phyloP scores from a whole-genome alignment of 2,888 invertebrate genomes.

The Erannis defoliaria region DNA sequence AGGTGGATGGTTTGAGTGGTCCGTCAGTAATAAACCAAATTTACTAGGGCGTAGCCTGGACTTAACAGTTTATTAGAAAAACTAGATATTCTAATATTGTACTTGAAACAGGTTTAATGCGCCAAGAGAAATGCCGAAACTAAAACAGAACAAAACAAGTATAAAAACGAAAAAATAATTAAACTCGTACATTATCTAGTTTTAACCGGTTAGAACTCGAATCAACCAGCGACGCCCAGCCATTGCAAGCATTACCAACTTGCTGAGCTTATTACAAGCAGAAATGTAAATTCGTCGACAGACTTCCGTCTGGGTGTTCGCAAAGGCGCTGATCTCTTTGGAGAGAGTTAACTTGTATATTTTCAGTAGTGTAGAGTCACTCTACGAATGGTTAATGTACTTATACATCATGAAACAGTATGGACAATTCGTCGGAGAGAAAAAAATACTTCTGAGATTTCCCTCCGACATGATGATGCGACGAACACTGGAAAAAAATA shows the following conservation, averaged over 20 bases:
- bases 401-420: slow-evolving; percentile 7
- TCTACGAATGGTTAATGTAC: background rate
- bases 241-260: slow-evolving; percentile 16
- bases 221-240: slow-evolving; percentile 19
- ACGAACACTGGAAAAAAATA: too few species aligned
- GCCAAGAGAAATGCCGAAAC: too few species aligned
- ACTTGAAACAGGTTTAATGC: too few species aligned
- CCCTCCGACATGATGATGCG: too few species aligned
- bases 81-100: too few species aligned
- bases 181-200: background rate
- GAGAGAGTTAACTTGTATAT: slow-evolving; percentile 22
- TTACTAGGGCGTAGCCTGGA: too few species aligned
- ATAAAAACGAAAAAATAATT: background rate
- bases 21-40: too few species aligned
- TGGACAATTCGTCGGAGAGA: background rate
- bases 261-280: slow-evolving; percentile 21
- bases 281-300: slow-evolving; percentile 31
- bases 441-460: background rate
- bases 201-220: slow-evolving; percentile 8
- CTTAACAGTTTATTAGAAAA: too few species aligned
- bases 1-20: too few species aligned
- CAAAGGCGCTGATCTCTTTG: slow-evolving; percentile 25
- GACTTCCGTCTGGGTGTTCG: slow-evolving; percentile 23
- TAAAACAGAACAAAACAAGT: background rate
- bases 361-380: slow-evolving; percentile 12